phyloP scores from a whole-genome alignment of 2,113 vertebrate genomes.

The rabbit (Oryctolagus cuniculus) region mOryCun1.1 NC_091434.1:39219001-39219500 shows the following conservation, averaged over 20 bases:
- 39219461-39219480: background rate
- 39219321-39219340: background rate
- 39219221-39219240: background rate
- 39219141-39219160: background rate
- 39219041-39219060: background rate
- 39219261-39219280: conserved; percentile 17
- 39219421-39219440: background rate
- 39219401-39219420: background rate
- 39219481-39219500: background rate
- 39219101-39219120: background rate
- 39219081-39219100: background rate
- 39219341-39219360: background rate
- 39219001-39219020: background rate
- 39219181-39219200: background rate
- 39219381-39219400: background rate
- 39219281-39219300: background rate
- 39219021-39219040: background rate
- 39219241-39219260: background rate
- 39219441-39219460: background rate
- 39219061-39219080: background rate
- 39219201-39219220: background rate
- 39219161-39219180: too few relatives aligned
- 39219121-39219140: background rate
- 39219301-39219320: background rate
- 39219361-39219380: background rate